These are phyloP conservation scores for Peromyscus leucopus DNA, from an alignment of 2,113 vertebrate genomes.

Conservation along the genomic window DNA sequence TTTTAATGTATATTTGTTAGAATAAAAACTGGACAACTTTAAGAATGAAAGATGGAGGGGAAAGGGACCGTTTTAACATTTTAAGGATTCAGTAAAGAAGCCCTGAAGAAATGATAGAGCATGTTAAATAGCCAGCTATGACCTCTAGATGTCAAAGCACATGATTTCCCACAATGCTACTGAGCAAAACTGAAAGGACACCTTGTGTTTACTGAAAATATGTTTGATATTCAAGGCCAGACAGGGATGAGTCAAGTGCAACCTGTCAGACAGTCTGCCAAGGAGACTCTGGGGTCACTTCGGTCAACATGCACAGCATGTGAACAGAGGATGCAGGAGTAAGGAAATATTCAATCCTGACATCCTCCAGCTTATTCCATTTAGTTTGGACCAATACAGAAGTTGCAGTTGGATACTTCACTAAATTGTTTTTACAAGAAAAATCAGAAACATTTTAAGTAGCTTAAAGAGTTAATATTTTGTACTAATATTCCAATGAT, in stretches of 20 bases:
- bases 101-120: background rate
- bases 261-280: conserved; percentile 60
- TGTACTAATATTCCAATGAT: background rate
- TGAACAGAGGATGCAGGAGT: conserved; percentile 23
- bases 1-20: background rate
- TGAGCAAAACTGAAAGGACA: conserved; percentile 63
- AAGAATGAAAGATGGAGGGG: background rate
- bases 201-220: conserved; percentile 52
- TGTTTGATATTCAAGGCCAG: conserved; percentile 63
- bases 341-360: conserved; percentile 28
- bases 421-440: background rate
- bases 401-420: background rate
- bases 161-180: background rate
- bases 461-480: conserved; percentile 15
- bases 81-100: background rate
- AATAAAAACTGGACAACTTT: background rate
- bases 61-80: background rate
- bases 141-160: conserved; percentile 42
- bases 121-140: conserved; percentile 10
- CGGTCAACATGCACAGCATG: conserved; percentile 23
- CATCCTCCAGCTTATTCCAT: background rate
- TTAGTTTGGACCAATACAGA: background rate
- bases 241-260: conserved; percentile 56
- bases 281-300: conserved; percentile 44
- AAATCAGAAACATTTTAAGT: conserved; percentile 32